These are phyloP conservation scores for Hemaris fuciformis DNA, from an alignment of 2,888 invertebrate species.

Conservation along the genomic window DNA sequence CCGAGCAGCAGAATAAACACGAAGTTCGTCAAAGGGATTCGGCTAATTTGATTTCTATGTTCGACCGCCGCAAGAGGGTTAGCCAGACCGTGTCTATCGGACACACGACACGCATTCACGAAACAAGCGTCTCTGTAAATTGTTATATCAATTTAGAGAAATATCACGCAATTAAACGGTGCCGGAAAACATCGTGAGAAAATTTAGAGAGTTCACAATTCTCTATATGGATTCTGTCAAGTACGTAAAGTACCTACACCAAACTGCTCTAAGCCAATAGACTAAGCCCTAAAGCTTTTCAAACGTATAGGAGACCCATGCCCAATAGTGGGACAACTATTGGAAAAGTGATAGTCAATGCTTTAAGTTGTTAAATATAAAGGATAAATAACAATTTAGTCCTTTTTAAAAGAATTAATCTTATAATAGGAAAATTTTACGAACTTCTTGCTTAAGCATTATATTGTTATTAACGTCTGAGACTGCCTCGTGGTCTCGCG, in stretches of 20 bases:
- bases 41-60: slow-evolving; percentile 66
- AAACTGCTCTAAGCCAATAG: too few relatives aligned
- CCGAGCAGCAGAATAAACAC: slow-evolving; percentile 47
- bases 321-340: too few relatives aligned
- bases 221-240: too few relatives aligned
- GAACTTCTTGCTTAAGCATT: not conserved
- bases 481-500: too few relatives aligned
- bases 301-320: too few relatives aligned
- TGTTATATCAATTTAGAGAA: not conserved
- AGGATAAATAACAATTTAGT: not conserved
- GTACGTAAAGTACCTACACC: too few relatives aligned
- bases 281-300: too few relatives aligned
- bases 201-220: too few relatives aligned
- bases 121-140: slow-evolving; percentile 29
- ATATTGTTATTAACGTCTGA: not conserved
- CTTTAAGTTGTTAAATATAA: too few relatives aligned
- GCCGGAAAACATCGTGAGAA: too few relatives aligned
- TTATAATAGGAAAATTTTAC: not conserved
- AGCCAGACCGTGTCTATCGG: slow-evolving; percentile 33
- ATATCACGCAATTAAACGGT: too few relatives aligned
- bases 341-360: too few relatives aligned
- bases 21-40: slow-evolving; percentile 60
- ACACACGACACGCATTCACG: slow-evolving; percentile 46
- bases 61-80: slow-evolving; percentile 49
- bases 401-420: not conserved